phyloP scores from a whole-genome alignment of 92 coral and sea anemone species.

The Muricea muricata region DNA sequence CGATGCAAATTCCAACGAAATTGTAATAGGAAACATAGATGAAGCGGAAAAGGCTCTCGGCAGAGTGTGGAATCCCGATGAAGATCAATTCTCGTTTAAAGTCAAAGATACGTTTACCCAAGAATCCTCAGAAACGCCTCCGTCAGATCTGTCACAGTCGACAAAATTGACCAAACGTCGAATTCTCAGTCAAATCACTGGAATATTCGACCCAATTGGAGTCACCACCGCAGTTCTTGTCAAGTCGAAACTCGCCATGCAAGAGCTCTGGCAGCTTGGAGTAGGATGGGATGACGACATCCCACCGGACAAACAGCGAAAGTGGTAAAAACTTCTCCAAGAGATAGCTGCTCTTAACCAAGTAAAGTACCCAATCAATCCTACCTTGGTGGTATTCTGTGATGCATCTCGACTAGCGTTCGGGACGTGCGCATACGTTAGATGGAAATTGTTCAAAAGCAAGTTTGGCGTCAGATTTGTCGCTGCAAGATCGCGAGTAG shows the following conservation, averaged over 20 bases:
- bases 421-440: constrained; percentile 56
- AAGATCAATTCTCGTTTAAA: not conserved
- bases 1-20: not conserved
- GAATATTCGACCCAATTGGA: constrained; percentile 40
- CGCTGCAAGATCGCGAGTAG: constrained; percentile 71
- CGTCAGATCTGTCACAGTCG: no score
- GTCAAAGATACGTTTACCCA: not conserved
- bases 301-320: constrained; percentile 5
- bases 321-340: constrained; percentile 46
- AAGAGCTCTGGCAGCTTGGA: constrained; percentile 28
- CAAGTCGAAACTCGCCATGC: constrained; percentile 16
- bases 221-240: not conserved
- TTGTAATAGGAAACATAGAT: not conserved
- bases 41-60: not conserved
- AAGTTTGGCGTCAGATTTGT: constrained; percentile 45
- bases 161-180: constrained; percentile 18
- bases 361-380: constrained; percentile 25
- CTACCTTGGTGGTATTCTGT: constrained; percentile 15
- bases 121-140: no score
- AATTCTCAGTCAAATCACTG: constrained; percentile 37
- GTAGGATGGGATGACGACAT: constrained; percentile 37
- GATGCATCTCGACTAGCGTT: constrained; percentile 59
- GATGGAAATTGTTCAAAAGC: constrained; percentile 29
- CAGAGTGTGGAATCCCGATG: not conserved
- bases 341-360: constrained; percentile 50